These are phyloP conservation scores for Apantesis nais DNA, from an alignment of 2,888 invertebrate species.

Conservation along the genomic window DNA sequence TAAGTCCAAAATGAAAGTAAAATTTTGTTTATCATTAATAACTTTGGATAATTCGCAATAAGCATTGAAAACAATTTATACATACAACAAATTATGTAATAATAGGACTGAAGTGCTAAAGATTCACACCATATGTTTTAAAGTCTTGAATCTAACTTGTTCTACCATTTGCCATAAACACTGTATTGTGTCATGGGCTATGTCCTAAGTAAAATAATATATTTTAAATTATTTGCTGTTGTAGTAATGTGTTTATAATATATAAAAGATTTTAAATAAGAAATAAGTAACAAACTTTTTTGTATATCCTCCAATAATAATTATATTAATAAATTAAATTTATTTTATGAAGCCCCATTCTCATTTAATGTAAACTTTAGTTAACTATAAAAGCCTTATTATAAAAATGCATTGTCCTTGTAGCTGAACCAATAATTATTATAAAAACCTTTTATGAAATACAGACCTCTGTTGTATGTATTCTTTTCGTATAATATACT, in stretches of 20 bases:
- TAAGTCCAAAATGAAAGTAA: not conserved
- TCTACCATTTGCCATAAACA: slow-evolving; percentile 55
- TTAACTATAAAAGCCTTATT: no score
- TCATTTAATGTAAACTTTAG: no score
- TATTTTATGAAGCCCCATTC: no score
- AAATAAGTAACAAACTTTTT: no score
- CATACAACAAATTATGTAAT: not conserved
- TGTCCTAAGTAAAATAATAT: slow-evolving; percentile 20
- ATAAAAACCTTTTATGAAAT: no score
- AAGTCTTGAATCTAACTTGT: slow-evolving; percentile 27
- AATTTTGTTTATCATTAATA: not conserved
- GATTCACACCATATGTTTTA: slow-evolving; percentile 28
- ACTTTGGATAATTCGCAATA: not conserved
- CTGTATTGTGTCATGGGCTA: slow-evolving; percentile 46
- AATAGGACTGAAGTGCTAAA: slow-evolving; percentile 3
- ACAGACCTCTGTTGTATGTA: no score
- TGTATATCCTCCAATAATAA: no score
- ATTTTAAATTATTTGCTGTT: slow-evolving; percentile 15
- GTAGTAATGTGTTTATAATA: not conserved
- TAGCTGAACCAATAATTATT: no score
- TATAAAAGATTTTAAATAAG: not conserved
- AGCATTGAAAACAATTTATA: not conserved
- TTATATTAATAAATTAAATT: no score
- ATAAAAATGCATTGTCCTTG: no score
- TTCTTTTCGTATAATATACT: no score